phyloP scores from a whole-genome alignment of 2,888 invertebrate genomes.

The Amaurobius ferox region DNA sequence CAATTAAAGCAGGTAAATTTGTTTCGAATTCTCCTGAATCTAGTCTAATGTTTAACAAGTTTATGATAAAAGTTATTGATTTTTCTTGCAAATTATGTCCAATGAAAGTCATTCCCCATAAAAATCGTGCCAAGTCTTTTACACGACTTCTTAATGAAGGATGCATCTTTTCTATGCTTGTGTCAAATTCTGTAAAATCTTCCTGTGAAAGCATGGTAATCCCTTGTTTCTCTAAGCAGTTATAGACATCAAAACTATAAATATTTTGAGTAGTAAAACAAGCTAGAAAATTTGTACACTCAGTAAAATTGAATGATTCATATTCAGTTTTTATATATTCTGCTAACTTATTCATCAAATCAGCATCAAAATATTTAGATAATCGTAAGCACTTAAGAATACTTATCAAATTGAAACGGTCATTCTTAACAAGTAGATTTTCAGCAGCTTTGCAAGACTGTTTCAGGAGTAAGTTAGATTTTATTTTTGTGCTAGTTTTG shows the following conservation, averaged over 20 bases:
- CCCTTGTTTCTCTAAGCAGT: conserved; percentile 33
- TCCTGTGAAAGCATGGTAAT: conserved; percentile 15
- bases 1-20: conserved; percentile 55
- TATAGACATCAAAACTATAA: conserved; percentile 43
- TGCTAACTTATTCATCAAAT: conserved; percentile 24
- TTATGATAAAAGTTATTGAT: conserved; percentile 20
- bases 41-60: conserved; percentile 14
- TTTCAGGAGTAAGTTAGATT: conserved; percentile 23
- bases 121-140: conserved; percentile 69
- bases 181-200: not conserved
- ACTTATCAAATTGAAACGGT: conserved; percentile 51
- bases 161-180: conserved; percentile 19
- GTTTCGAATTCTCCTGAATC: conserved; percentile 41
- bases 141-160: conserved; percentile 34
- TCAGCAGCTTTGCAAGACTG: conserved; percentile 20
- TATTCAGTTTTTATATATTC: conserved; percentile 30
- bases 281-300: conserved; percentile 69
- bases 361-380: conserved; percentile 31
- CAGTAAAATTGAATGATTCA: conserved; percentile 49
- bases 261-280: conserved; percentile 55
- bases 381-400: conserved; percentile 52
- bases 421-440: conserved; percentile 41
- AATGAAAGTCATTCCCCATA: conserved; percentile 61
- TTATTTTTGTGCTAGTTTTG: conserved; percentile 48
- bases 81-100: conserved; percentile 32